Conservation (phyloP, 1,140 invertebrate species). For the Oncopodura yosiiana region DNA sequence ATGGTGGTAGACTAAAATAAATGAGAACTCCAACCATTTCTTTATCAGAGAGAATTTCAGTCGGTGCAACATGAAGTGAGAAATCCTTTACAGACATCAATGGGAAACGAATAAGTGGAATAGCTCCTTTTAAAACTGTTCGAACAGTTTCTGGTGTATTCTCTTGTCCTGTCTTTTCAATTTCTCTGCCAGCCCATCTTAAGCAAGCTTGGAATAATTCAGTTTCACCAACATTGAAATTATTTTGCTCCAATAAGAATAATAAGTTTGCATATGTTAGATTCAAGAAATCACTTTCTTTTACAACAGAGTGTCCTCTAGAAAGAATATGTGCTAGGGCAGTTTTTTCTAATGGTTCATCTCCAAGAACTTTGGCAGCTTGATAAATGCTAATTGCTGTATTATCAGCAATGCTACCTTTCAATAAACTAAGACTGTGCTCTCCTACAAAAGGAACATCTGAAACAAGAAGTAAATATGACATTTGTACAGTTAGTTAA, state of each 20-base stretch:
- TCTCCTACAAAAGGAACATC: conserved; percentile 11
- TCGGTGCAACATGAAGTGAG: conserved; percentile 19
- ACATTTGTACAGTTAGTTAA: too few relatives aligned
- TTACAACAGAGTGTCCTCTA: conserved; percentile 16
- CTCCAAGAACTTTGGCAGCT: conserved; percentile 15
- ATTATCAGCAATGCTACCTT: conserved; percentile 19
- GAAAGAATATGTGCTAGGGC: conserved; percentile 15
- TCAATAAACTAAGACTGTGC: conserved; percentile 13
- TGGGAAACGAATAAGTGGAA: conserved; percentile 20
- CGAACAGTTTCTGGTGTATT: conserved; percentile 16
- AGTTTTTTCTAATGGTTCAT: conserved; percentile 12
- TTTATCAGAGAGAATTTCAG: conserved; percentile 21
- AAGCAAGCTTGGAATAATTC: conserved; percentile 11
- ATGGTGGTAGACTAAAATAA: conserved; percentile 20
- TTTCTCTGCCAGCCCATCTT: conserved; percentile 16
- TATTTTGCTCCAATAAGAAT: conserved; percentile 13
- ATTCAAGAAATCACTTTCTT: conserved; percentile 16
- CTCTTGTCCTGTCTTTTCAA: conserved; percentile 3
- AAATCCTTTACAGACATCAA: conserved; percentile 27
- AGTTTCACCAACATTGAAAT: conserved; percentile 19
- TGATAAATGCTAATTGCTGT: conserved; percentile 22
- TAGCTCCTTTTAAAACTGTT: conserved; percentile 5
- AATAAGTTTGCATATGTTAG: conserved; percentile 11
- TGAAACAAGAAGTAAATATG: too few relatives aligned
- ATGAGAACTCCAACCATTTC: conserved; percentile 24